Evolutionary conservation across 1,140 invertebrate genomes (phyloP), one percentile per base, ranked within the genome.

Genomic region (Ceratoteleas bidentatus): DNA sequence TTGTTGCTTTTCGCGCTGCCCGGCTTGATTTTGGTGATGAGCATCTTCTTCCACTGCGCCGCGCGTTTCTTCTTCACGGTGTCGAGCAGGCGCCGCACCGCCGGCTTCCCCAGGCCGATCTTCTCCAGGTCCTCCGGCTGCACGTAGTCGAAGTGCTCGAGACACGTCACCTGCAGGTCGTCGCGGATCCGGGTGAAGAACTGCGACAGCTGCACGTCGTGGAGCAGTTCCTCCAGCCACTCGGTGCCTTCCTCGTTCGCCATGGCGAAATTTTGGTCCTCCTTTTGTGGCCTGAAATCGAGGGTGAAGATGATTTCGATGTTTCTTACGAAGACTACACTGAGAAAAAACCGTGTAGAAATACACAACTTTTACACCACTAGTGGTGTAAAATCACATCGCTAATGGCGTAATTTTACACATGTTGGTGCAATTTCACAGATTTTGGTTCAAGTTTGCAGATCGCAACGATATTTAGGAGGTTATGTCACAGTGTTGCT

Each of bases 61-160:
- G 94, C 93, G 86, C 96, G 96, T 89, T 95, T 95, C 90, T 98
- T 98, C 84, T 98, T 98, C 0, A 99, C 96, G 32, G 96, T 95
- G 91, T 99, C 98, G 85, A 99, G 90, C 0, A 99, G 89, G 62
- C 98, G 93, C 53, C 98, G 92, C 6, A 97, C 95, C 0, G 97
- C 98, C 53, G 98, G 98, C 87, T 97, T 97, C 38, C 97, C 97
- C 87, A 99, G 94, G 8, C 98, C 98, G 88, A 99, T 97, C 89
- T 97, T 96, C 87, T 98, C 97, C 82, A 99, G 92, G 92, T 99
- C 98, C 85, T 98, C 97, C 0, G 95, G 88, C 84, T 96, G 96
- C 5, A 99, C 98, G 94, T 98, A 98, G 76, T 99, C 98, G 92
- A 99, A 99, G 90, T 99, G 98, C 40, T 96, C 94, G 75, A 99